Evolutionary conservation across 1,140 invertebrate species (phyloP).

Genomic region (Papilio machaon): DNA sequence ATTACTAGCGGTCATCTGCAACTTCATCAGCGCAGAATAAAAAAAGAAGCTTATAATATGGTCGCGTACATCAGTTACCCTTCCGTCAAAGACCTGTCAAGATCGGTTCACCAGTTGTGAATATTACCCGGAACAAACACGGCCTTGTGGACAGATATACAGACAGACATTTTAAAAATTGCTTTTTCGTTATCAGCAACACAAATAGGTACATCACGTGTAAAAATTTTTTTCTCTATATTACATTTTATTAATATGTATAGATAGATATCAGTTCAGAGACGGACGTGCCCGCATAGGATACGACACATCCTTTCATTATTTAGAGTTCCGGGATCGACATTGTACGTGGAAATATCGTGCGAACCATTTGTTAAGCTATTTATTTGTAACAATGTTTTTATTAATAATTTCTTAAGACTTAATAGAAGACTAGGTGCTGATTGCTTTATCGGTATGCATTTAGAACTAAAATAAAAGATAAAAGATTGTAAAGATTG

Average conservation of each 20-base stretch:
- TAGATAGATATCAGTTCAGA: background rate
- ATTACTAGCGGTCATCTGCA: background rate
- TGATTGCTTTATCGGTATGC: background rate
- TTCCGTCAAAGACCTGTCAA: too few species aligned
- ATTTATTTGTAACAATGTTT: background rate
- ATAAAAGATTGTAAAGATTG: background rate
- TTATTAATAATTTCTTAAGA: background rate
- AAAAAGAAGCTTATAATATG: too few species aligned
- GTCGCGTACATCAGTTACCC: too few species aligned
- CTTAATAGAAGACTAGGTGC: background rate
- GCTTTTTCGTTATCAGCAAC: too few species aligned
- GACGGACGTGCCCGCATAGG: slow-evolving; percentile 42
- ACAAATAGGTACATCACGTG: too few species aligned
- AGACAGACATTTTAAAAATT: too few species aligned
- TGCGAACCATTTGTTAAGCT: slow-evolving; percentile 16
- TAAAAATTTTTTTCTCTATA: too few species aligned
- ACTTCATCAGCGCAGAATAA: too few species aligned
- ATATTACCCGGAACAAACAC: too few species aligned
- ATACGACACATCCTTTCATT: slow-evolving; percentile 35
- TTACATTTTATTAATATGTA: too few species aligned
- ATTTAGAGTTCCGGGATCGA: slow-evolving; percentile 17
- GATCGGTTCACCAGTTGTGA: too few species aligned
- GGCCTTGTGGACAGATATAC: too few species aligned
- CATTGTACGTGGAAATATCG: slow-evolving; percentile 28
- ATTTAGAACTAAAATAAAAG: background rate